These are phyloP conservation scores for Crambe crambe DNA, from an alignment of 37 sponge, comb jelly and placozoan genomes.

Conservation along the genomic window DNA sequence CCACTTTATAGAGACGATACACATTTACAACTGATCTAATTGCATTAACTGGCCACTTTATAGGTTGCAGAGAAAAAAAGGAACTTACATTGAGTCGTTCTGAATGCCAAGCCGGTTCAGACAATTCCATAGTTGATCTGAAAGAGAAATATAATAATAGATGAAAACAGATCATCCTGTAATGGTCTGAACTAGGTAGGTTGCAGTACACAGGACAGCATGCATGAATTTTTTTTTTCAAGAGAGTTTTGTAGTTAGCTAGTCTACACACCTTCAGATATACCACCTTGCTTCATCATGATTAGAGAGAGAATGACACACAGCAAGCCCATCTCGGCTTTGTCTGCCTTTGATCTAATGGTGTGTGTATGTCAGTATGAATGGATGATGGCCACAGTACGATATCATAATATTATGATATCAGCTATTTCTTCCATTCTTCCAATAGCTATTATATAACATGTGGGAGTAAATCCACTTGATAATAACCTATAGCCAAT, in stretches of 20 bases:
- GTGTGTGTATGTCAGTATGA: constrained; percentile 9
- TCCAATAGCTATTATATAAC: no score
- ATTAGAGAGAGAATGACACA: constrained; percentile 54
- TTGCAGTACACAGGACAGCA: neutral
- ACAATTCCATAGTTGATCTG: constrained; percentile 26
- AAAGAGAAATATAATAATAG: neutral
- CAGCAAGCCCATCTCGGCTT: constrained; percentile 45
- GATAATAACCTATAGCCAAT: no score
- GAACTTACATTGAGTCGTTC: neutral
- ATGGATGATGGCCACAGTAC: neutral
- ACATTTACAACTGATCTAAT: no score
- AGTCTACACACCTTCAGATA: constrained; percentile 44
- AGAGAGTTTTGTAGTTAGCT: neutral
- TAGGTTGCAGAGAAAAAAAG: neutral
- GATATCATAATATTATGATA: neutral
- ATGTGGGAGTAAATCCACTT: no score
- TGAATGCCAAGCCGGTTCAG: constrained; percentile 3
- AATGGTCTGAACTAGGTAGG: no score
- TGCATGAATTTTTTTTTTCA: neutral
- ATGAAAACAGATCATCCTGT: neutral
- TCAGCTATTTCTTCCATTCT: no score
- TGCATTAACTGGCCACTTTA: neutral
- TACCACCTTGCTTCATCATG: constrained; percentile 59
- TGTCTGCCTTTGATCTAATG: constrained; percentile 20
- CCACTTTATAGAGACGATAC: no score